Base-by-base conservation (phyloP, 2,797 vertebrate species). In the Tauraco hartlaubi region DNA sequence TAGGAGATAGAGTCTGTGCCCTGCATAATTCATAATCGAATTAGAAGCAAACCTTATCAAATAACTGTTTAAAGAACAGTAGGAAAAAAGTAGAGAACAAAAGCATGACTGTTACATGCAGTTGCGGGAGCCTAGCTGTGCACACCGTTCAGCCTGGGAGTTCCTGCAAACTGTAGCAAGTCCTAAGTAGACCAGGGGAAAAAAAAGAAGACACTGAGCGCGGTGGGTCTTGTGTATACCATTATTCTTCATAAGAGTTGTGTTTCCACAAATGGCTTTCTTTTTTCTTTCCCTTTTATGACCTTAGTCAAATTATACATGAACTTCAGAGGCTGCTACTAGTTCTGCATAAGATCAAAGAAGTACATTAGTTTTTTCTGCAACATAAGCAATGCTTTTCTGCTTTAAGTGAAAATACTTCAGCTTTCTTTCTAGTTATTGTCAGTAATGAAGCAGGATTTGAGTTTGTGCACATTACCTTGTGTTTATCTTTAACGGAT, bases 21-120 rank as follows among this genome's bases (percentile, higher is more conserved):
- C 33, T 89, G 43, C 88, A 95, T 88, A 85, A 92, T 78, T 95
- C 85, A 75, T 83, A 37, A 52, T 56, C 43, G 81, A 81, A 88
- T 83, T 92, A 90, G 76, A 91, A 86, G 48, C 28, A 92, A 88
- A 88, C 23, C 8, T 84, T 77, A 90, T 66, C 51, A 84, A 84
- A 33, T 83, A 58, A 68, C 43, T 73, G 73, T 81, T 82, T 85
- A 41, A 96, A 84, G 82, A 94, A 63, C 33, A 66, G 43, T 48
- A 67, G 54, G 75, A 66, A 75, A 49, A 52, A 91, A 86, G 29
- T 18, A 43, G 49, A 89, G 75, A 90, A 90, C 54, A 92, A 92
- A 94, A 94, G 62, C 6, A 0, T 46, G 33, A 63, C 78, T 88
- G 15, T 92, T 11, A 84, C 31, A 28, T 59, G 80, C 43, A 33